Evolutionary conservation across 2,888 invertebrate species (phyloP).

Genomic region (Anoplius nigerrimus): DNA sequence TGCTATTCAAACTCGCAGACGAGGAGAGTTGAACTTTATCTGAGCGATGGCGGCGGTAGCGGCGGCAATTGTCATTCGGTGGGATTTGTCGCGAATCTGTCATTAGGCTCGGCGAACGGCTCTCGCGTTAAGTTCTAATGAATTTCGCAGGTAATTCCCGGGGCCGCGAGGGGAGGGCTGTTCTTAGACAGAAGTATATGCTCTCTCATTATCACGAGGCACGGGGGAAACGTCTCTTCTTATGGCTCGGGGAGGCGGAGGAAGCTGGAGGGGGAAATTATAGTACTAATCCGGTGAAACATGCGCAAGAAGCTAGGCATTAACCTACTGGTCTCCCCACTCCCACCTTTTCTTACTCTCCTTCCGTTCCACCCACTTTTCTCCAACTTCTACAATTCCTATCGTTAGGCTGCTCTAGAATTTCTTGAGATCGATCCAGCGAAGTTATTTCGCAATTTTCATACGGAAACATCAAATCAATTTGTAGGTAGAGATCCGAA

Average conservation of each 20-base stretch:
- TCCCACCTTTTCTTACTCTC: background rate
- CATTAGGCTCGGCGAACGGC: slow-evolving; percentile 46
- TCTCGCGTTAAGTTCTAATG: slow-evolving; percentile 51
- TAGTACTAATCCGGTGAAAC: slow-evolving; percentile 57
- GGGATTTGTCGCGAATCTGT: slow-evolving; percentile 18
- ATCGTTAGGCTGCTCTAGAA: too few relatives aligned
- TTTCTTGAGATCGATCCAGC: background rate
- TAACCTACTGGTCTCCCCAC: slow-evolving; percentile 25
- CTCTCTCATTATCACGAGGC: slow-evolving; percentile 27
- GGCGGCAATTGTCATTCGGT: background rate
- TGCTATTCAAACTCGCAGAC: too few relatives aligned
- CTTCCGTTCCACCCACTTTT: background rate
- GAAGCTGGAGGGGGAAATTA: slow-evolving; percentile 41
- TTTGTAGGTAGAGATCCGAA: too few relatives aligned
- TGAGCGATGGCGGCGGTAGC: too few relatives aligned
- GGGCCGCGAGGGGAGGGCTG: too few relatives aligned
- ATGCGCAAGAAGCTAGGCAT: slow-evolving; percentile 53
- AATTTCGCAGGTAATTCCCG: slow-evolving; percentile 48
- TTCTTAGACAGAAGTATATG: too few relatives aligned
- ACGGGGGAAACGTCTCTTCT: slow-evolving; percentile 10
- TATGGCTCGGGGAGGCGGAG: background rate
- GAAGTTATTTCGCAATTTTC: background rate
- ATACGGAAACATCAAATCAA: too few relatives aligned
- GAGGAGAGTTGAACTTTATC: too few relatives aligned
- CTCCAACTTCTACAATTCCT: background rate